Percentiles rank a stretch among this genome's conserved stretches.
phyloP scores from a whole-genome alignment of 2,113 vertebrate species.

The Semnornis frantzii region DNA sequence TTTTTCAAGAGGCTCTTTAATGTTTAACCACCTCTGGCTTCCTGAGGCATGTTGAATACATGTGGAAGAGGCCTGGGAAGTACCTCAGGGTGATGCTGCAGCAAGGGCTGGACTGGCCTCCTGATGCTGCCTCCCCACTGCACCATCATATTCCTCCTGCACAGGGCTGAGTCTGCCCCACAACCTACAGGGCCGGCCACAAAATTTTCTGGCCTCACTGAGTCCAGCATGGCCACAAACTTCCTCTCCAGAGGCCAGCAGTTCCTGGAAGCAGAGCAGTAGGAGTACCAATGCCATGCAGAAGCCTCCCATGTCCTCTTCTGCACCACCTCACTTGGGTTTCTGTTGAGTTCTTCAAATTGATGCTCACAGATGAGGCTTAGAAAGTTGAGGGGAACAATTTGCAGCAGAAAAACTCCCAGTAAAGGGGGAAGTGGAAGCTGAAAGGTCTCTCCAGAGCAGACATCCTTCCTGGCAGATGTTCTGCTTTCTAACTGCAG shows the following conservation, averaged over 20 bases:
- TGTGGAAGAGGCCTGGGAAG: not conserved
- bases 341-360: not conserved
- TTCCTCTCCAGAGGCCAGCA: not conserved
- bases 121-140: not conserved
- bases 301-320: not conserved
- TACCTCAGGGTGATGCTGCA: not conserved
- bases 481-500: not conserved
- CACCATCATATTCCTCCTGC: not conserved
- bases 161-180: not conserved
- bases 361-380: not conserved
- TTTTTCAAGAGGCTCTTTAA: constrained; percentile 47
- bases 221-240: too few relatives aligned
- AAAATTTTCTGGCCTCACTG: not conserved
- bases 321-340: not conserved
- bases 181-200: not conserved
- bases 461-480: not conserved
- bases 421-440: not conserved
- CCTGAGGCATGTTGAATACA: not conserved
- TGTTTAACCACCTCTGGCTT: constrained; percentile 29
- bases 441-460: not conserved
- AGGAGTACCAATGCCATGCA: not conserved
- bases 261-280: not conserved
- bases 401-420: not conserved
- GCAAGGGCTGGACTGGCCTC: not conserved
- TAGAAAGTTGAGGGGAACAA: not conserved